These are phyloP conservation scores for Macrobrachium nipponense DNA, from an alignment of 1,140 invertebrate species.

Conservation along the genomic window DNA sequence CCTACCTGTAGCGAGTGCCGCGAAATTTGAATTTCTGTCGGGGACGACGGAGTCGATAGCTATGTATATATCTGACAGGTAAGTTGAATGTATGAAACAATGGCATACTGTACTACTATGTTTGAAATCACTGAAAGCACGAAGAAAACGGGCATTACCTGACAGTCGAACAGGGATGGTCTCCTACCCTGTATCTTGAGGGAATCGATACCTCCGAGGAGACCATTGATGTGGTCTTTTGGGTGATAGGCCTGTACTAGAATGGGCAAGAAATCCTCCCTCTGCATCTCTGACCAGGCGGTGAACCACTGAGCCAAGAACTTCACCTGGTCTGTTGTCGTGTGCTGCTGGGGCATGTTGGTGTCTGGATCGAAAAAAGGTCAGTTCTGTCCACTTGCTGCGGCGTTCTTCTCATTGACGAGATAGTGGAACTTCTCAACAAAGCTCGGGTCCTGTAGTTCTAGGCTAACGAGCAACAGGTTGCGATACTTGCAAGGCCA, in stretches of 20 bases:
- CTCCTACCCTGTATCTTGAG: slow-evolving; percentile 44
- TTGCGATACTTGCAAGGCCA: slow-evolving; percentile 55
- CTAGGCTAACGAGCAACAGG: slow-evolving; percentile 41
- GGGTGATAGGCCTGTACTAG: slow-evolving; percentile 58
- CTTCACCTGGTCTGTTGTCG: slow-evolving; percentile 54
- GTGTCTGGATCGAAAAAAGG: neutral
- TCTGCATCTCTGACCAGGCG: slow-evolving; percentile 63
- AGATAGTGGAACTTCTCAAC: slow-evolving; percentile 48
- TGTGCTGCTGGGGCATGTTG: slow-evolving; percentile 60
- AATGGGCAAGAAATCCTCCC: slow-evolving; percentile 63
- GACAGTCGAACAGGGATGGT: slow-evolving; percentile 62
- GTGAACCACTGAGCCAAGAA: slow-evolving; percentile 63
- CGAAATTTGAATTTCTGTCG: no score
- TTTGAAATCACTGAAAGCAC: no score
- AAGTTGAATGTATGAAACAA: no score
- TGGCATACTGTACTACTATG: no score
- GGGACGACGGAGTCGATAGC: no score
- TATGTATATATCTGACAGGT: no score
- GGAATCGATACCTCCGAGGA: slow-evolving; percentile 51
- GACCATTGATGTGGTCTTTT: slow-evolving; percentile 61
- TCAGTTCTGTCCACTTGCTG: neutral
- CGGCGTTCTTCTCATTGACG: slow-evolving; percentile 24
- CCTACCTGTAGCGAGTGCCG: no score
- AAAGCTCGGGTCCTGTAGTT: slow-evolving; percentile 55
- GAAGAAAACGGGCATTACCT: slow-evolving; percentile 17